Conservation (phyloP, 2,797 vertebrate species). For the Forpus xanthops region DNA sequence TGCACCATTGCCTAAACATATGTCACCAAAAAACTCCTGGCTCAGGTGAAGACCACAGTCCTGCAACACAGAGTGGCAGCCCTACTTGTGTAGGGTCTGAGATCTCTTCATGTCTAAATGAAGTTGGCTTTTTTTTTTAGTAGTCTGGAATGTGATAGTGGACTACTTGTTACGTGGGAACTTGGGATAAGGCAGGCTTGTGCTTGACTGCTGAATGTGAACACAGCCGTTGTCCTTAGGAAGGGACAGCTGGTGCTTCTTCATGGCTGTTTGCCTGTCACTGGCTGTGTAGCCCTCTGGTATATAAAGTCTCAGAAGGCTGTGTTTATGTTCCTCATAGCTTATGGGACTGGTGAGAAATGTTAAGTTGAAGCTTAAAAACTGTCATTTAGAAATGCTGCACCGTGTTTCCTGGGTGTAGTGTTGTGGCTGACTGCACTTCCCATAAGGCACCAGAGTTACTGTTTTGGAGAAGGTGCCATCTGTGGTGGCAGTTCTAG, state of each 20-base stretch:
- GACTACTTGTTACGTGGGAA: background rate
- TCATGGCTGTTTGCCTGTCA: background rate
- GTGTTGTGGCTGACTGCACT: background rate
- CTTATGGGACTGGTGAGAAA: background rate
- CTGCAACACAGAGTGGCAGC: background rate
- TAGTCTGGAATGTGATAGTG: background rate
- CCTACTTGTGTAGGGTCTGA: background rate
- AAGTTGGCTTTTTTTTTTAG: background rate
- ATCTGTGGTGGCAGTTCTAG: background rate
- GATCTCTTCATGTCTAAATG: background rate
- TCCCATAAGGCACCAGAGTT: background rate
- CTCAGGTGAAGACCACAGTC: background rate
- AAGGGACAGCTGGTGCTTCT: background rate
- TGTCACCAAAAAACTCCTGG: background rate
- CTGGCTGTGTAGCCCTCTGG: background rate
- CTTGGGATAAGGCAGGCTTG: background rate
- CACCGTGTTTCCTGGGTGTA: background rate
- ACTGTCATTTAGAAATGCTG: background rate
- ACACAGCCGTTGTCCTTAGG: background rate
- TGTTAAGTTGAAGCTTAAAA: background rate
- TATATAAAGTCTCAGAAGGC: background rate
- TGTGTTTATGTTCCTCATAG: background rate
- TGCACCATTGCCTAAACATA: accelerated
- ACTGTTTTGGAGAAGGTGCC: accelerated
- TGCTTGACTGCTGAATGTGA: background rate